Conservation (phyloP, 2,888 invertebrate genomes). For the Alitta virens region DNA sequence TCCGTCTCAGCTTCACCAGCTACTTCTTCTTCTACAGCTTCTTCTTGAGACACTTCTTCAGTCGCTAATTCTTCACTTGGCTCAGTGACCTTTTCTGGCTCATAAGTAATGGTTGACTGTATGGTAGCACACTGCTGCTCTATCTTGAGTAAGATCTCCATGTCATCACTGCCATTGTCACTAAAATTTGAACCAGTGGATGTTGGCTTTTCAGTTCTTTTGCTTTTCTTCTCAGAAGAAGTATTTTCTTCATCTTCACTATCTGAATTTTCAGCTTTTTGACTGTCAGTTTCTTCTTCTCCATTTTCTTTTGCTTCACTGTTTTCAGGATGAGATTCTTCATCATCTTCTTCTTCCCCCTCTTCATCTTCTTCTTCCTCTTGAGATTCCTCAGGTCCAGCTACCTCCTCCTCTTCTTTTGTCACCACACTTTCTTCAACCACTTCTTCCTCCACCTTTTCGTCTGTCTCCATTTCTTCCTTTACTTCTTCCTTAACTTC, state of each 20-base stretch:
- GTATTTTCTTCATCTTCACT: no score
- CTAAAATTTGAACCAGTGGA: no score
- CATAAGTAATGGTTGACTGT: constrained; percentile 39
- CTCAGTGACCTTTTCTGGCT: not conserved
- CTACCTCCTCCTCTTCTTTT: not conserved
- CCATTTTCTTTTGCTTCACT: not conserved
- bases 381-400: not conserved
- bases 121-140: constrained; percentile 61
- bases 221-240: no score
- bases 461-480: constrained; percentile 3
- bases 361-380: not conserved
- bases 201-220: no score
- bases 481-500: not conserved
- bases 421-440: constrained; percentile 1
- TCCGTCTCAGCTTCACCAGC: not conserved
- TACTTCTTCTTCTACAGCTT: not conserved
- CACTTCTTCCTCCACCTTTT: not conserved
- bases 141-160: constrained; percentile 59
- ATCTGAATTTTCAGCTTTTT: no score
- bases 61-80: not conserved
- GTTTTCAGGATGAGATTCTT: not conserved
- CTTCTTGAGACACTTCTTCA: not conserved
- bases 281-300: not conserved
- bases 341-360: not conserved
- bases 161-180: constrained; percentile 14